Percentiles rank a stretch among this genome's conserved stretches.
Evolutionary conservation across 2,888 invertebrate species (phyloP).

Genomic region (Tenthredo distinguenda): DNA sequence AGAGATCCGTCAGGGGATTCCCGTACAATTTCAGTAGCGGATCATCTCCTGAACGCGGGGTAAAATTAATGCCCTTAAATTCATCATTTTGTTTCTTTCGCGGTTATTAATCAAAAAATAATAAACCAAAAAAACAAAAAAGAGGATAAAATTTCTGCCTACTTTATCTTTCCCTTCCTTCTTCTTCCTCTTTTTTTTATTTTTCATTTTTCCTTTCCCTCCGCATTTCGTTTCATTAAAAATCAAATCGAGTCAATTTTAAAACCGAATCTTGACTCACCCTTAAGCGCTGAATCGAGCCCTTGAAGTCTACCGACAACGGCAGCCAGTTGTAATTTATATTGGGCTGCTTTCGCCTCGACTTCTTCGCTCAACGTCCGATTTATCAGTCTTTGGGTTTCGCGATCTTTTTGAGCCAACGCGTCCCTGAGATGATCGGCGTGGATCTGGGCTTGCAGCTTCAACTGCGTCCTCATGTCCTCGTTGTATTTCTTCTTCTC

Average conservation of each 20-base stretch:
- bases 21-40: conserved; percentile 26
- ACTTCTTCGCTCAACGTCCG: conserved; percentile 85
- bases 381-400: conserved; percentile 79
- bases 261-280: conserved; percentile 77
- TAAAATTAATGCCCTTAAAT: conserved; percentile 13
- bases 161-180: background rate
- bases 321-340: conserved; percentile 86
- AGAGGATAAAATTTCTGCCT: too few species aligned
- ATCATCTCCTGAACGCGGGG: background rate
- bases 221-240: background rate
- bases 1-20: conserved; percentile 48
- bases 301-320: conserved; percentile 88
- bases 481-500: conserved; percentile 82
- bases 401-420: conserved; percentile 82
- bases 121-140: background rate
- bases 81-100: conserved; percentile 5
- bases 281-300: conserved; percentile 87
- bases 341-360: conserved; percentile 84
- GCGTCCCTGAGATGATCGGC: conserved; percentile 89
- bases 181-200: background rate
- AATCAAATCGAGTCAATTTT: background rate
- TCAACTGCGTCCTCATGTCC: conserved; percentile 88
- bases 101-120: background rate
- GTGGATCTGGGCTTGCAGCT: conserved; percentile 92
- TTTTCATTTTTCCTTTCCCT: background rate